phyloP scores from a whole-genome alignment of 92 coral and sea anemone genomes.

The Plumapathes pennacea region DNA sequence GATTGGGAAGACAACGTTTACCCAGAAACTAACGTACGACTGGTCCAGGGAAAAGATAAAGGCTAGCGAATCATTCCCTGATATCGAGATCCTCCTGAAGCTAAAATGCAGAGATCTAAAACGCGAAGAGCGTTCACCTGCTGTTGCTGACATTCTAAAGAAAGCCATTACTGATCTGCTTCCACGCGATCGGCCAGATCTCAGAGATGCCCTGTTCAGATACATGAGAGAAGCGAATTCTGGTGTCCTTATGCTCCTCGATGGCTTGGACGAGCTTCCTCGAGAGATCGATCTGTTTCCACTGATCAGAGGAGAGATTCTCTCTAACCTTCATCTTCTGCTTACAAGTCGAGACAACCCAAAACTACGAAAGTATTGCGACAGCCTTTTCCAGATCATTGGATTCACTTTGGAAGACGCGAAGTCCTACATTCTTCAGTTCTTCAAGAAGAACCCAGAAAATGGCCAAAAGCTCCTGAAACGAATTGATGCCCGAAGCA shows the following conservation, averaged over 20 bases:
- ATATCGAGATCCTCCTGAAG: neutral
- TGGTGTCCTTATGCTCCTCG: slow-evolving; percentile 18
- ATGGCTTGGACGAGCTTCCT: slow-evolving; percentile 29
- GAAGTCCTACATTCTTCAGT: slow-evolving; percentile 4
- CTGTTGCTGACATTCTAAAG: slow-evolving; percentile 6
- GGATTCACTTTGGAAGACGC: slow-evolving; percentile 21
- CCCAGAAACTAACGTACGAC: slow-evolving; percentile 21
- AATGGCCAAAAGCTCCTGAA: neutral
- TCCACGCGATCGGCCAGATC: slow-evolving; percentile 7
- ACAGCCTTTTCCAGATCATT: slow-evolving; percentile 18
- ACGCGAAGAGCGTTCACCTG: no score
- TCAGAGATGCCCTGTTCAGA: neutral
- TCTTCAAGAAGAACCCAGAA: neutral
- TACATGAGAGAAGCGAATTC: slow-evolving; percentile 8
- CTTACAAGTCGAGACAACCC: slow-evolving; percentile 30
- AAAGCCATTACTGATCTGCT: slow-evolving; percentile 22
- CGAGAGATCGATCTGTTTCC: no score
- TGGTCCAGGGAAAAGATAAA: slow-evolving; percentile 20
- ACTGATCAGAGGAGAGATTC: neutral
- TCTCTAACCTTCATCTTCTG: slow-evolving; percentile 9
- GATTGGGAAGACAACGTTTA: slow-evolving; percentile 36
- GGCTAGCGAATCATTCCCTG: slow-evolving; percentile 3
- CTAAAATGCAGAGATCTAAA: slow-evolving; percentile 44
- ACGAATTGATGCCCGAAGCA: neutral
- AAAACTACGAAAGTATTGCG: slow-evolving; percentile 10